Conservation (phyloP, 2,888 invertebrate species). For the Clusia tigrina region DNA sequence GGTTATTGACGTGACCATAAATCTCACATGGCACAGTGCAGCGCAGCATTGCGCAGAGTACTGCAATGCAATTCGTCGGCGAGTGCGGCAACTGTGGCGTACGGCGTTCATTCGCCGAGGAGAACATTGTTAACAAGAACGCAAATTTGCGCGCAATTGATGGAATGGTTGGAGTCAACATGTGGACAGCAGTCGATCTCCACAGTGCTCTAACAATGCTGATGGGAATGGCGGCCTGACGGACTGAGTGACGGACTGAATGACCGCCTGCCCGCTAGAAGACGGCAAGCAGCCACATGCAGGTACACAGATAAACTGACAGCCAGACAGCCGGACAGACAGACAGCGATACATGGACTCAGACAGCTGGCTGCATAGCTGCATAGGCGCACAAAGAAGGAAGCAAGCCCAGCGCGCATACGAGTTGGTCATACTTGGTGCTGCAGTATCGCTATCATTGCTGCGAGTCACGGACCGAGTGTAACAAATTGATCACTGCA, state of each 20-base stretch:
- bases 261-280: slow-evolving; percentile 37
- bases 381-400: too few relatives aligned
- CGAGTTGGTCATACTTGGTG: slow-evolving; percentile 20
- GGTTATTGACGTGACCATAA: slow-evolving; percentile 13
- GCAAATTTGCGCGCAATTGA: slow-evolving; percentile 8
- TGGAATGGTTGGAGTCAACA: not conserved
- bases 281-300: not conserved
- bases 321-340: slow-evolving; percentile 24
- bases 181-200: slow-evolving; percentile 11
- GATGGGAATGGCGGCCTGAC: too few relatives aligned
- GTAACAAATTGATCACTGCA: not conserved
- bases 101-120: not conserved
- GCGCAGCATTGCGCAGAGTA: not conserved
- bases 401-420: slow-evolving; percentile 41
- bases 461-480: not conserved
- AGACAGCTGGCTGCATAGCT: too few relatives aligned
- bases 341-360: too few relatives aligned
- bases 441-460: not conserved
- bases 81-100: not conserved
- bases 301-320: not conserved
- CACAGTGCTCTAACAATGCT: slow-evolving; percentile 50
- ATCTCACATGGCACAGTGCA: not conserved
- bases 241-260: slow-evolving; percentile 36
- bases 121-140: slow-evolving; percentile 7
- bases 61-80: not conserved